Conservation (phyloP, 2,113 vertebrate species). For the Hylia prasina region DNA sequence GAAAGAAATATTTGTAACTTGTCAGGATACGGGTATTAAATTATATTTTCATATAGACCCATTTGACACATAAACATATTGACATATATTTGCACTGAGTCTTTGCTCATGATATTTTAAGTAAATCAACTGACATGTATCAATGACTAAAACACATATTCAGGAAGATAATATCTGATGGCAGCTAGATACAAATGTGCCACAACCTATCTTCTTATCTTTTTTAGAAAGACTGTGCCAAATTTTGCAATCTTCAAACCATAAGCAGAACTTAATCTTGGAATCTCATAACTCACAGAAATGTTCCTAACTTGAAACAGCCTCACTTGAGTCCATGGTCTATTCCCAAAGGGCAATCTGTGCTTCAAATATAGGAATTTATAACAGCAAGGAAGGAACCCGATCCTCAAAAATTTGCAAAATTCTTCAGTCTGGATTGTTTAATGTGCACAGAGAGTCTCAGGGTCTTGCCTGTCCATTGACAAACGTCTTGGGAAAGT, state of each 20-base stretch:
- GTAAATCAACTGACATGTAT: neutral
- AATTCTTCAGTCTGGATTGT: neutral
- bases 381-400: neutral
- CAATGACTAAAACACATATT: neutral
- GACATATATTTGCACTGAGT: neutral
- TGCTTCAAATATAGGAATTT: neutral
- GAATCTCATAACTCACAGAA: neutral
- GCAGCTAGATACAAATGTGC: neutral
- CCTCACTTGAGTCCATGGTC: neutral
- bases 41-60: neutral
- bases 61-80: neutral
- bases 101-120: neutral
- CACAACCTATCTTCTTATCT: accelerated
- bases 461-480: neutral
- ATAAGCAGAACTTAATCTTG: neutral
- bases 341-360: neutral
- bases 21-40: neutral
- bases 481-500: neutral
- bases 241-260: neutral
- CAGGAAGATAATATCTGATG: neutral
- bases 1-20: neutral
- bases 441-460: neutral
- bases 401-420: neutral
- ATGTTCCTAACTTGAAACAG: neutral
- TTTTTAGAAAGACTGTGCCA: neutral